Evolutionary conservation across 2,797 vertebrate species (phyloP).

Genomic region (Rachycentron canadum): DNA sequence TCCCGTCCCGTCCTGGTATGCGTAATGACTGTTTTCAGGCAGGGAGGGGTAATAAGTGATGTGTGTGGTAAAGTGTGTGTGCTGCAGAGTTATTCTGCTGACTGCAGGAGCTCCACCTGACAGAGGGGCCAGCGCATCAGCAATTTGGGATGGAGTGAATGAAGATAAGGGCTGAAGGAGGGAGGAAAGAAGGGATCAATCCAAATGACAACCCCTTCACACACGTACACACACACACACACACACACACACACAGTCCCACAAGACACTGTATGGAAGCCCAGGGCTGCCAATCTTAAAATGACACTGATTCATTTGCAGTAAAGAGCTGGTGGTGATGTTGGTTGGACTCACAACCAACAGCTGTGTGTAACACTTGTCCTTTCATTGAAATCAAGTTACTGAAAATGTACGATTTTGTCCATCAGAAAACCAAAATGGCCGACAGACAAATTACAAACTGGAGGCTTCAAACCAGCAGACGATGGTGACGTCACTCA

Average conservation of each 20-base stretch:
- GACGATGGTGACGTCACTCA: too few relatives aligned
- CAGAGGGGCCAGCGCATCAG: conserved; percentile 86
- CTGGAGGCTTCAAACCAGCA: too few relatives aligned
- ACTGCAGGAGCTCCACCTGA: conserved; percentile 92
- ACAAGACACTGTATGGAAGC: not conserved
- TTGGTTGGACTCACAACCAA: too few relatives aligned
- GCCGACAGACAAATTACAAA: too few relatives aligned
- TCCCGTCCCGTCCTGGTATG: conserved; percentile 71
- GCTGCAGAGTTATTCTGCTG: conserved; percentile 90
- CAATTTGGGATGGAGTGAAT: conserved; percentile 88
- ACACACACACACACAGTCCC: not conserved
- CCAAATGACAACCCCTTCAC: conserved; percentile 80
- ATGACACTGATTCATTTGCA: too few relatives aligned
- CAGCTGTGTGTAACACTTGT: too few relatives aligned
- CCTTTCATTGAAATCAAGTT: too few relatives aligned
- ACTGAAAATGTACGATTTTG: too few relatives aligned
- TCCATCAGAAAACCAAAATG: too few relatives aligned
- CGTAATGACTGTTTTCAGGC: conserved; percentile 83
- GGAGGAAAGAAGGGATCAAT: conserved; percentile 77
- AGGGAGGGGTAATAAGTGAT: conserved; percentile 64
- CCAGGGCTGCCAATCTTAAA: not conserved
- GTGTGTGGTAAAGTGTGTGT: conserved; percentile 52
- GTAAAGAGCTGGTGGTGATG: too few relatives aligned
- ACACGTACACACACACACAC: conserved; percentile 40
- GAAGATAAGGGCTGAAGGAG: conserved; percentile 77